Evolutionary conservation across 2,113 vertebrate species (phyloP), one percentile per base, ranked within the genome.

Genomic region (Psilopsiagon aymara): DNA sequence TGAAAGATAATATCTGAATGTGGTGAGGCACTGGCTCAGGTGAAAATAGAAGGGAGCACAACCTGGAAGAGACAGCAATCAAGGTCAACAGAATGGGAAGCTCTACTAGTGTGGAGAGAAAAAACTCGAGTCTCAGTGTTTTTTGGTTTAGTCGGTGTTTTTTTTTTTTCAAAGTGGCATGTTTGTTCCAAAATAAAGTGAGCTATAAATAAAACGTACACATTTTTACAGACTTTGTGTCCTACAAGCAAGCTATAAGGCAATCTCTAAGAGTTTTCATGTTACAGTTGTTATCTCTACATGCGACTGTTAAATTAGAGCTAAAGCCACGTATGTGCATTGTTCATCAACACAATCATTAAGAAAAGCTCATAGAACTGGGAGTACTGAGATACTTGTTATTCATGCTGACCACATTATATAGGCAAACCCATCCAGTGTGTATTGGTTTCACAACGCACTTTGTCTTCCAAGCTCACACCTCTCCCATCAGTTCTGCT

Each of bases 381-480:
- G 37, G 21, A 77, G 28, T 20, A 35, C 68, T 59, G 31, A 76
- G 39, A 52, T 60, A n/a, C 28, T 47, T 60, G 20, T 70, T 78
- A 7, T 20, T 91, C 17, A 18, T 81, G 60, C 39, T 75, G 31
- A 52, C 41, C 66, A 14, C 37, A 7, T 43, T 66, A 62, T 37
- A 31, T 44, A 64, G 47, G 33, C 52, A 92, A 82, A 23, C 21
- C 41, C 27, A 29, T 52, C 81, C 24, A 14, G 52, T 31, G 31
- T 60, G 33, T 2, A 0, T 4, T 51, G 53, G 18, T 79, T 87
- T 91, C 57, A 76, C 6, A 28, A 49, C n/a, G 16, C 10, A 10
- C 44, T 78, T 82, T 63, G 11, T 94, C 82, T 85, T 91, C 89
- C 35, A 57, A 94, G 53, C 39, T 68, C 27, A 29, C 43, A 35